Evolutionary conservation across 2,888 invertebrate species (phyloP), one percentile per base, ranked within the genome.

Genomic region (Tryphoninae sp.): DNA sequence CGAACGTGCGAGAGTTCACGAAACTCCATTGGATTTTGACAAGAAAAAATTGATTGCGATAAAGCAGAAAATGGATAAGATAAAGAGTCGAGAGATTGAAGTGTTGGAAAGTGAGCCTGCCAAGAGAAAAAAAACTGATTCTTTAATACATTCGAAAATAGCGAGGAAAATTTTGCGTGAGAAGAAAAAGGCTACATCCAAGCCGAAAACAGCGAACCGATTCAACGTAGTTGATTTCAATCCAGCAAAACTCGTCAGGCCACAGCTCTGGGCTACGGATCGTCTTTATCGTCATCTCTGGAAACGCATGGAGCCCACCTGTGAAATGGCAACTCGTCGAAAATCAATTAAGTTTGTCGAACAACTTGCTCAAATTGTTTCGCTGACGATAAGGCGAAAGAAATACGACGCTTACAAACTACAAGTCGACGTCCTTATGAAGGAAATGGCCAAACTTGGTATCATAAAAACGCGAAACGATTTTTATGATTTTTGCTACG

Each of bases 221-320:
- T 74, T 89, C 1, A 53, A 89, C 53, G 85, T 84, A 67, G 90
- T 90, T n/a, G 73, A 86, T 13, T 91, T 90, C 78, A 91, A 87
- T 71, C 82, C 76, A 16, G 89, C 90, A 0, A 87, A 78, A 40
- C 84, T 91, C 1, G 84, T 86, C 0, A 85, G 88, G 7, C 91
- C 91, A 0, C 87, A 87, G 6, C 16, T 68, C 0, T 92, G 91
- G 91, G 89, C 75, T 0, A 92, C 91, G 0, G 77, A 89, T 80
- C 86, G 85, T 11, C 84, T 92, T 2, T 92, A 92, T 53, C 84
- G 84, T 9, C 79, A 86, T 59, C 77, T 92, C 2, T 89, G 89
- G 88, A 88, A 88, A 9, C 68, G 74, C 13, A 84, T 92, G 86
- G 88, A 90, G 53, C 85, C 89, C 0, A 87, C 86, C 40, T 89